A percentile compares a stretch with the other conserved stretches of the same genome.
These are phyloP conservation scores for Aplodontia rufa DNA, from an alignment of 2,113 vertebrate species.

Conservation along the genomic window DNA sequence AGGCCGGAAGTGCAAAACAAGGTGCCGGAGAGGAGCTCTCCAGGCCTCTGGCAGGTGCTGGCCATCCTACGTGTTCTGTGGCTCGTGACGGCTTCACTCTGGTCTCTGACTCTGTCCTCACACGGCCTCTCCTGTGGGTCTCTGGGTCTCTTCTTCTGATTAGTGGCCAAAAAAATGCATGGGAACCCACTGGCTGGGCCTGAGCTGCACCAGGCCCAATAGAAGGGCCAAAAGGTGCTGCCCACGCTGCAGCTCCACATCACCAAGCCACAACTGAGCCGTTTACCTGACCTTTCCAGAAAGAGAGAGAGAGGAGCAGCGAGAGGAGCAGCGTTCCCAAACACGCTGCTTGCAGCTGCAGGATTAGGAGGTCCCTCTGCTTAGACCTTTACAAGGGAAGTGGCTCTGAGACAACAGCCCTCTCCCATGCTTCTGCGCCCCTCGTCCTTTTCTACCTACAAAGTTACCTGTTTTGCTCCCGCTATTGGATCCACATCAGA, in stretches of 20 bases:
- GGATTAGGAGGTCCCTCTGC: neutral
- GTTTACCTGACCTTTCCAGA: too few species aligned
- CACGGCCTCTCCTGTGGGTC: neutral
- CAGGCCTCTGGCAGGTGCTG: neutral
- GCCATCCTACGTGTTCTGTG: neutral
- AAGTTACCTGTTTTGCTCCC: neutral
- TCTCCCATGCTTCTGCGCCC: neutral
- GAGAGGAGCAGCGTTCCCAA: neutral
- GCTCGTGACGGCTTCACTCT: neutral
- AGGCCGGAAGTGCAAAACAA: neutral
- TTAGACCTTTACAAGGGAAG: neutral
- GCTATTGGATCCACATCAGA: neutral
- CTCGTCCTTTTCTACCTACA: neutral
- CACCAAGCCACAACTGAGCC: neutral
- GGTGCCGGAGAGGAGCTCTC: too few species aligned
- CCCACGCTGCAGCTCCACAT: neutral
- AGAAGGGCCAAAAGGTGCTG: neutral
- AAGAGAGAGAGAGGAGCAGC: neutral
- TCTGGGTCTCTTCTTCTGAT: neutral
- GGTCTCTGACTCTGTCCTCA: neutral
- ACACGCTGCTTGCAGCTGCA: too few species aligned
- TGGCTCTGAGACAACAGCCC: too few species aligned
- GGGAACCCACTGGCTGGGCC: neutral
- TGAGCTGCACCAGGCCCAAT: neutral
- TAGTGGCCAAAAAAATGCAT: neutral